Evolutionary conservation across 2,113 vertebrate genomes (phyloP), one percentile per base, ranked within the genome.

Genomic region (Paracanthobrama guichenoti): DNA sequence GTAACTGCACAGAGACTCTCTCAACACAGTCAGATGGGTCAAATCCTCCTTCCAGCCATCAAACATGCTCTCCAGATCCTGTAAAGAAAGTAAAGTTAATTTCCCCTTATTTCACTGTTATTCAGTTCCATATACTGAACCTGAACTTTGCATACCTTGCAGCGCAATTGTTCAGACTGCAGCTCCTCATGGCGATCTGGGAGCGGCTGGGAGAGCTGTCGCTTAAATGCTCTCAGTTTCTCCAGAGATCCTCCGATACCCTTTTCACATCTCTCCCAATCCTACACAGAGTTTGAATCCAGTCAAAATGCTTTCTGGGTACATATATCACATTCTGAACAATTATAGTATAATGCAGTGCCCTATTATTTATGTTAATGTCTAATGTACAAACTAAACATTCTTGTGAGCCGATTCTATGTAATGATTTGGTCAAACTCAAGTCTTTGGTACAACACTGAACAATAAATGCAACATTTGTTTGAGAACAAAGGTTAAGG

Each of bases 241-340:
- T 97, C 97, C 89, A 98, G 92, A 4, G 97, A 99, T 84, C 94
- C 95, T 48, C 93, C 94, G 59, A 99, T 97, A 18, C 95, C 96
- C 1, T 92, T 96, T 91, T 99, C 98, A 90, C 96, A 97, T 60
- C 94, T 94, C 90, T 97, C 96, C 98, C 98, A 99, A 91, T 99
- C 96, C 98, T 99, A 24, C 28, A 90, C 35, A 83, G 44, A 83
- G 46, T 35, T 55, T 44, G 9, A 24, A 59, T 77, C 26, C 16
- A 35, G 48, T 18, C 28, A 46, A 1, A 18, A 11, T 35, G 18
- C 11, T 42, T 67, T 69, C 3, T 69, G 31, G 31, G 31, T 22
- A 42, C 35, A 42, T 69, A n/a, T 1, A 69, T 39, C 16, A 39
- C 18, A 4, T 35, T 64, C 22, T 75, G 18, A 6, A 73, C 55